These are phyloP conservation scores for Clusia tigrina DNA, from an alignment of 2,888 invertebrate genomes.

Conservation along the genomic window DNA sequence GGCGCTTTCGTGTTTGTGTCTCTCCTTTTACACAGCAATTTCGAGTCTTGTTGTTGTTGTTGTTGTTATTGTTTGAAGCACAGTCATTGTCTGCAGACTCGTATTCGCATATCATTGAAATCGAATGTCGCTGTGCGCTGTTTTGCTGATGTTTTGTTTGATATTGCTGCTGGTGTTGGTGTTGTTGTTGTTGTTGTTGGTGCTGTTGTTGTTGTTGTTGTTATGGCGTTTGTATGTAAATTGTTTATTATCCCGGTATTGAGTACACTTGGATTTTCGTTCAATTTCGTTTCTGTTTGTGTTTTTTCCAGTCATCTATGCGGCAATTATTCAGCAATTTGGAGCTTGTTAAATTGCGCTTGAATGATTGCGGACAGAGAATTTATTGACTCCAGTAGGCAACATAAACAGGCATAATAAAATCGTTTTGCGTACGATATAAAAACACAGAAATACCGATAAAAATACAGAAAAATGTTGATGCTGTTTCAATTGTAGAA, in stretches of 20 bases:
- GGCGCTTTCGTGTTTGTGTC: too few species aligned
- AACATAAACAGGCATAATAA: too few species aligned
- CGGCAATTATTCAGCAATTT: constrained; percentile 42
- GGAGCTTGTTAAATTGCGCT: constrained; percentile 36
- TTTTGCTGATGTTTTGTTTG: constrained; percentile 9
- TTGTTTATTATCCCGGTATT: too few species aligned
- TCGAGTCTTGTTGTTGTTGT: constrained; percentile 19
- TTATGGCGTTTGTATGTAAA: too few species aligned
- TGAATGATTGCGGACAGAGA: too few species aligned
- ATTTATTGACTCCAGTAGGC: too few species aligned
- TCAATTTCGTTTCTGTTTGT: constrained; percentile 4
- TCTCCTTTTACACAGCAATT: too few species aligned
- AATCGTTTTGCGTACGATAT: too few species aligned
- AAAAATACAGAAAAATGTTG: too few species aligned
- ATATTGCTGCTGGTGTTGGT: neutral
- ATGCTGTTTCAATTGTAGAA: too few species aligned
- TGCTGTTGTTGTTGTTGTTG: constrained; percentile 10
- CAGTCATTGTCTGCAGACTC: constrained; percentile 11
- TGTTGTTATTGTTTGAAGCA: constrained; percentile 7
- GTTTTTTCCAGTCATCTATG: constrained; percentile 34
- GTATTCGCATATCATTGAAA: neutral
- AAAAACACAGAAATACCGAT: too few species aligned
- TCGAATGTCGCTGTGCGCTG: constrained; percentile 10
- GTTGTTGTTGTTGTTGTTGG: constrained; percentile 7
- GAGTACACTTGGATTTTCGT: constrained; percentile 24